A percentile compares a stretch with the other conserved stretches of the same genome.
Evolutionary conservation across 2,797 vertebrate genomes (phyloP).

Genomic region (Crenichthys baileyi): DNA sequence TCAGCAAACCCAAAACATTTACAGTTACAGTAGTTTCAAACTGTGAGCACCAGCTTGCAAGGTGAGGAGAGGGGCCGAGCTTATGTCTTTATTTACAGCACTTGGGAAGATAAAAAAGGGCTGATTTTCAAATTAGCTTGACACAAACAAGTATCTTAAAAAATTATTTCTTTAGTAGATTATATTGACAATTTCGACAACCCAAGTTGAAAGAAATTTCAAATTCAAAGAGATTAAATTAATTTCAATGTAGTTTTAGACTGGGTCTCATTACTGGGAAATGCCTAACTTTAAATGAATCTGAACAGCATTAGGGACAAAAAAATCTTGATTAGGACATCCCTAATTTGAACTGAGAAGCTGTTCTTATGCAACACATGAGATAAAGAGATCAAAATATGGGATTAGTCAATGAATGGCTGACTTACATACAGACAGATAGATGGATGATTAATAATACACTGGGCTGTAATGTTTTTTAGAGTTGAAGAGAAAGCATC

Average conservation of each 20-base stretch:
- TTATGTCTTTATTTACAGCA: not conserved
- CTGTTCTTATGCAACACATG: not conserved
- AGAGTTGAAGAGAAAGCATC: slow-evolving; percentile 20
- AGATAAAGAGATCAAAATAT: not conserved
- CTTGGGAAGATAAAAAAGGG: not conserved
- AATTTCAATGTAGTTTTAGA: not conserved
- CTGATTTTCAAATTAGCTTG: not conserved
- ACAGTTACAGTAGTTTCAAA: not conserved
- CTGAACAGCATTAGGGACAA: not conserved
- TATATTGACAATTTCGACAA: not conserved
- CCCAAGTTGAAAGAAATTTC: not conserved
- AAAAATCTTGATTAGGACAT: not conserved
- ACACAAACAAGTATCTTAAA: not conserved
- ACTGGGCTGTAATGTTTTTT: slow-evolving; percentile 25
- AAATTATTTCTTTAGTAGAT: not conserved
- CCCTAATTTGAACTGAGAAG: not conserved
- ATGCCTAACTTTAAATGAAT: not conserved
- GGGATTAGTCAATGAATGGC: slow-evolving; percentile 12
- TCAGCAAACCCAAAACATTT: too few relatives aligned
- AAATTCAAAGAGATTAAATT: not conserved
- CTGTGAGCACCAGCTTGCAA: too few relatives aligned
- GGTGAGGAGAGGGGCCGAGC: not conserved
- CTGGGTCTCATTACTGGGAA: not conserved
- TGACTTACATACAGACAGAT: not conserved
- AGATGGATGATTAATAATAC: slow-evolving; percentile 25